A percentile compares a stretch with the other conserved stretches of the same genome.
Evolutionary conservation across 92 coral and sea anemone species (phyloP).

Genomic region (Palythoa heliodiscus): DNA sequence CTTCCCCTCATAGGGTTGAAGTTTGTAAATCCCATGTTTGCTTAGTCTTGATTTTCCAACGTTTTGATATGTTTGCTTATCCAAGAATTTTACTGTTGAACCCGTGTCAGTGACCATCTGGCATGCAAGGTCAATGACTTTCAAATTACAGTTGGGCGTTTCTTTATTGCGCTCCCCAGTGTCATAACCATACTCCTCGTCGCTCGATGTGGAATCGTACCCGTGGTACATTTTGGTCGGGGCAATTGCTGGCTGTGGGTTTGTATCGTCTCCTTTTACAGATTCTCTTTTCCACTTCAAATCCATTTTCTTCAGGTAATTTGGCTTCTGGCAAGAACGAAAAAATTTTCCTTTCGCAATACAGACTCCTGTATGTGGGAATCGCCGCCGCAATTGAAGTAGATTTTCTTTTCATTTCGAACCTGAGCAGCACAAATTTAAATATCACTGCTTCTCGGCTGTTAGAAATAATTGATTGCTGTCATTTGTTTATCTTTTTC

Average conservation of each 20-base stretch:
- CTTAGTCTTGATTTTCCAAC: constrained; percentile 4
- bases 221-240: constrained; percentile 2
- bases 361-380: constrained; percentile 24
- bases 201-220: not conserved
- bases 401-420: constrained; percentile 1
- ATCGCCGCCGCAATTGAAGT: constrained; percentile 36
- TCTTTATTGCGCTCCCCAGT: not conserved
- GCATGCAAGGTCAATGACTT: not conserved
- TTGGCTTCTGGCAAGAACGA: not conserved
- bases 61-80: not conserved
- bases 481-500: too few species aligned
- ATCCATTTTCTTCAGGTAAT: not conserved
- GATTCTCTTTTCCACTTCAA: not conserved
- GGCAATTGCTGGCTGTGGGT: constrained; percentile 13
- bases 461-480: too few species aligned
- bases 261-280: not conserved
- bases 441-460: too few species aligned
- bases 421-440: not conserved
- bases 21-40: constrained; percentile 8
- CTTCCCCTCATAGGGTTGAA: constrained; percentile 12
- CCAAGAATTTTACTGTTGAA: constrained; percentile 2
- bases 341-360: not conserved
- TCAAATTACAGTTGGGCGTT: constrained; percentile 3
- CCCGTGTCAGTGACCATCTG: constrained; percentile 1
- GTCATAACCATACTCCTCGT: not conserved